phyloP scores from a whole-genome alignment of 2,797 vertebrate species.

The Aotus griseimembra region DNA sequence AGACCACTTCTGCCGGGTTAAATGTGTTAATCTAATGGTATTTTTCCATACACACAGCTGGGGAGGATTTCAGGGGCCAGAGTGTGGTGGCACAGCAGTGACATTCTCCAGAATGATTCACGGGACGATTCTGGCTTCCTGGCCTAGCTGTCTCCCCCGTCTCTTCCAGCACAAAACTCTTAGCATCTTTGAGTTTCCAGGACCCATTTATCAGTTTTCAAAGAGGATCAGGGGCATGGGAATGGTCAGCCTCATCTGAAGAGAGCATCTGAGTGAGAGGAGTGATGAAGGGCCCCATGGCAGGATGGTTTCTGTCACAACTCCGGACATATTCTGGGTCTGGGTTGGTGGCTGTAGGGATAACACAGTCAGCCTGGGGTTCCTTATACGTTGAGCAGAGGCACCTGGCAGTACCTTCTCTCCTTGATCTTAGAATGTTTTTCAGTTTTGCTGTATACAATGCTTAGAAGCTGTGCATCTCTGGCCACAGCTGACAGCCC shows the following conservation, averaged over 20 bases:
- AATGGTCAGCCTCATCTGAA: neutral
- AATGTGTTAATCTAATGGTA: neutral
- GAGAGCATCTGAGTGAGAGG: neutral
- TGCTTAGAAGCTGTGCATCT: neutral
- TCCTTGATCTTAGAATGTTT: neutral
- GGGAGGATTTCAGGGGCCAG: neutral
- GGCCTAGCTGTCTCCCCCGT: neutral
- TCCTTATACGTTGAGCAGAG: neutral
- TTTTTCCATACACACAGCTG: neutral
- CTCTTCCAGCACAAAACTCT: neutral
- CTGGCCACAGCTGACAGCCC: neutral
- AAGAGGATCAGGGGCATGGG: neutral
- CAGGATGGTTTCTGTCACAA: neutral
- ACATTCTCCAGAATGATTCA: neutral
- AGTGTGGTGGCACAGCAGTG: neutral
- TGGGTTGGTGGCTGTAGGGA: neutral
- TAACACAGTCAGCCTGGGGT: neutral
- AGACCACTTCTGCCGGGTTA: neutral
- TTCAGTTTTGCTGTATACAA: neutral
- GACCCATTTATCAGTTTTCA: neutral
- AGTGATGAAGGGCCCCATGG: neutral
- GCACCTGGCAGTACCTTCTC: no score
- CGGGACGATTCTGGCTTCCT: neutral
- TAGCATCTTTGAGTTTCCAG: constrained; percentile 4
- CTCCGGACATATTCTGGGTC: neutral